Evolutionary conservation across 1,140 invertebrate genomes (phyloP).

Genomic region (Gyrodactylus bullatarudis): DNA sequence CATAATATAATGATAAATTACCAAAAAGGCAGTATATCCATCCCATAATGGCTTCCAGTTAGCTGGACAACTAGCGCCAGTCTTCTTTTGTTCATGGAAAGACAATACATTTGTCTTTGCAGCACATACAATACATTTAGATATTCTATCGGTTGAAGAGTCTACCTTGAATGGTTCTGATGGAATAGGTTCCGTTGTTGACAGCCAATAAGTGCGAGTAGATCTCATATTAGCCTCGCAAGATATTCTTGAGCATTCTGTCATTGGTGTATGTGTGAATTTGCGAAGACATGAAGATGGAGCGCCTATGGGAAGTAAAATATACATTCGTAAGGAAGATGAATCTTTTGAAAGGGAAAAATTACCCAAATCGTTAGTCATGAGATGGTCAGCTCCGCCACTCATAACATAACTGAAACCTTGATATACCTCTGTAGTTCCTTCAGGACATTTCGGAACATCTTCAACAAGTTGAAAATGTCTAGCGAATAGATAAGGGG

Average conservation of each 20-base stretch:
- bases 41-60: conserved; percentile 74
- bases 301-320: neutral
- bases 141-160: conserved; percentile 9
- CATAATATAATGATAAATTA: conserved; percentile 22
- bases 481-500: neutral
- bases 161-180: conserved; percentile 22
- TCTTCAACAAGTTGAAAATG: neutral
- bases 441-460: neutral
- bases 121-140: conserved; percentile 63
- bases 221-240: conserved; percentile 85
- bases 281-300: conserved; percentile 46
- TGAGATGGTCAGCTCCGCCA: neutral
- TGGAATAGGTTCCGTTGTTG: conserved; percentile 28
- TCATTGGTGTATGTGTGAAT: conserved; percentile 84
- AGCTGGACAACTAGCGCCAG: conserved; percentile 45
- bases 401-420: conserved; percentile 5
- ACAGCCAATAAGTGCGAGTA: conserved; percentile 72
- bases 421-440: neutral
- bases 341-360: neutral
- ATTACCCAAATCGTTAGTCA: conserved; percentile 1
- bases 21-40: conserved; percentile 87
- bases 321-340: neutral
- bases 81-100: conserved; percentile 55
- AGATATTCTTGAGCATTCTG: conserved; percentile 73
- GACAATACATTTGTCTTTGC: conserved; percentile 49